Base-by-base conservation (phyloP, 2,888 invertebrate species). In the Craniophora ligustri region DNA sequence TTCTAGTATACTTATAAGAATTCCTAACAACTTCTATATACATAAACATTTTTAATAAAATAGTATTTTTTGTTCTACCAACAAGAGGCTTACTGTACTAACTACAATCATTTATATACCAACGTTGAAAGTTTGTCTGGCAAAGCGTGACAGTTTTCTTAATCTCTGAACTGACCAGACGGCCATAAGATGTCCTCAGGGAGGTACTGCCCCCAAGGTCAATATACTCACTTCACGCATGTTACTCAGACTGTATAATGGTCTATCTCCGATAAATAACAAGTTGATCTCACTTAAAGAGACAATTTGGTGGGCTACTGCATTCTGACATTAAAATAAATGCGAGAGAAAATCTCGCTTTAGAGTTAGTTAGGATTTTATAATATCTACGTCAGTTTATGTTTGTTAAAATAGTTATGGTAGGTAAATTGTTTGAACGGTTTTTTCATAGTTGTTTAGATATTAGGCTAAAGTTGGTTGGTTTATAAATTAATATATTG, bases 321-420 rank as follows among this genome's bases (percentile, higher is more conserved):
- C 10, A 32, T 45, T 48, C 18, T 7, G 11, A 38, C 31, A 50
- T 34, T 30, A 42, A 45, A 44, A 18, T 28, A 10, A 58, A 64
- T 51, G 42, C 50, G 28, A 28, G 21, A 23, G 39, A 26, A 39
- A 28, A 26, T n/a, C 3, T 26, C n/a, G 46, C n/a, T 26, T 53
- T 28, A 50, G 26, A 41, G 41, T 28, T 41, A 46, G 54, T 42
- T 54, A 34, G 45, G 61, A 53, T 23, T 60, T 60, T 61, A n/a
- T n/a, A 35, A 42, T 60, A 54, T 46, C 41, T 54, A 14, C 18
- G 2, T 18, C n/a, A 42, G 32, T 42, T 53, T 61, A 38, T 31
- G 36, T 42, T 53, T n/a, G 11, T 15, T 5, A 39, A 16, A n/a
- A 7, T 55, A 61, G 55, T 48, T 44, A 55, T 13, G 26, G 23